Evolutionary conservation across 2,888 invertebrate species (phyloP).

Genomic region (Tetranychus piercei): DNA sequence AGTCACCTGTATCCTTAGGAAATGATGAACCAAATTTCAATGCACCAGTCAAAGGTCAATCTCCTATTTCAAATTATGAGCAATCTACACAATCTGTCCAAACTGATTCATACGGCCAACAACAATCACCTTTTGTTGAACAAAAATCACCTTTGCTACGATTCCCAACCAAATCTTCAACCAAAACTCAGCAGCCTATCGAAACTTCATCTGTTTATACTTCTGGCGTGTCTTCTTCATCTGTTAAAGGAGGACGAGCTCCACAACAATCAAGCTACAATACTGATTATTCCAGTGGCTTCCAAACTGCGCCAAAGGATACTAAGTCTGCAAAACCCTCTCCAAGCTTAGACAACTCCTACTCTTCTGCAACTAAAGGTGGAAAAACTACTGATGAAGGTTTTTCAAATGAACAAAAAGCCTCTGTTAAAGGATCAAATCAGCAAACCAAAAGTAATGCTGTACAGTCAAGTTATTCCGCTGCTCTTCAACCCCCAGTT

Average conservation of each 20-base stretch:
- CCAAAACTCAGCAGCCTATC: neutral
- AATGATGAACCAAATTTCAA: neutral
- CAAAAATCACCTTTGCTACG: neutral
- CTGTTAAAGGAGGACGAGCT: neutral
- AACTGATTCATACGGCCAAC: neutral
- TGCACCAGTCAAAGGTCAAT: neutral
- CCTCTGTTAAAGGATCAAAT: neutral
- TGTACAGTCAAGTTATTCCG: neutral
- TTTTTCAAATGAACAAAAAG: neutral
- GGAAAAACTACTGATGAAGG: neutral
- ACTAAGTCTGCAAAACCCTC: neutral
- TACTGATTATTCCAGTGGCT: neutral
- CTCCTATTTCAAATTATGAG: neutral
- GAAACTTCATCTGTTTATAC: neutral
- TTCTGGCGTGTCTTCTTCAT: neutral
- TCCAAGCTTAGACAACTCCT: neutral
- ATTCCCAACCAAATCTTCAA: neutral
- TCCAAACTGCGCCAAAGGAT: neutral
- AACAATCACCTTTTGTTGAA: neutral
- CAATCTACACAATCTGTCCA: neutral
- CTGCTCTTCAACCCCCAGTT: neutral
- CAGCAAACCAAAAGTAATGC: neutral
- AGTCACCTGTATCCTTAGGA: neutral
- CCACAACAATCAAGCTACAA: neutral
- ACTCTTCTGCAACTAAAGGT: neutral